Evolutionary conservation across 1,140 invertebrate species (phyloP).

Genomic region (Drosophila melanogaster): DNA sequence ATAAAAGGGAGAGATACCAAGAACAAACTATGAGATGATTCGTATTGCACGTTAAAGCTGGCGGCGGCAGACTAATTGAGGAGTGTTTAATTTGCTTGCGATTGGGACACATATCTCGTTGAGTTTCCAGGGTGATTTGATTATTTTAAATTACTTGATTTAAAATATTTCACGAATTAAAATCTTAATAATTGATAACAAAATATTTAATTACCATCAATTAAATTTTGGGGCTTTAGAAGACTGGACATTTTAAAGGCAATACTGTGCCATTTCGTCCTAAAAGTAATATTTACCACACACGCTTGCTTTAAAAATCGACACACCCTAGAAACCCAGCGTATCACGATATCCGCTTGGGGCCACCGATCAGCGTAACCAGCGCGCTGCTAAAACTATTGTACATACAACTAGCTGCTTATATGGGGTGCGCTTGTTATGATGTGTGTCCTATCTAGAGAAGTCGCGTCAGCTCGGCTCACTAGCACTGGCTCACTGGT

Average conservation of each 20-base stretch:
- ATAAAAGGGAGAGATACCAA: constrained; percentile 23
- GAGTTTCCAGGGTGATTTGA: constrained; percentile 3
- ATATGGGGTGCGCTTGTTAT: constrained; percentile 45
- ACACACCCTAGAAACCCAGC: constrained; percentile 11
- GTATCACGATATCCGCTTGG: constrained; percentile 10
- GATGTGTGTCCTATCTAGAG: constrained; percentile 24
- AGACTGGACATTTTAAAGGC: background rate
- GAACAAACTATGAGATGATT: constrained; percentile 71
- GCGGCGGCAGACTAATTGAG: constrained; percentile 34
- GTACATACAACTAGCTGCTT: constrained; percentile 72
- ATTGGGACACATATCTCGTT: constrained; percentile 13
- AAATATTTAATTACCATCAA: no score
- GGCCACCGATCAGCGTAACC: constrained; percentile 48
- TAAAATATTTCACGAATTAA: no score
- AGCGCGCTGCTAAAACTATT: constrained; percentile 69
- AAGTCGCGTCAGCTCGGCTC: constrained; percentile 39
- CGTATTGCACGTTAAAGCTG: constrained; percentile 72
- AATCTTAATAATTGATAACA: no score
- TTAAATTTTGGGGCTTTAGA: background rate
- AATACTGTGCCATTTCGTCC: no score
- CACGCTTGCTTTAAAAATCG: background rate
- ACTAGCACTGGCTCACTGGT: constrained; percentile 29
- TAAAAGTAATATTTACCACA: no score
- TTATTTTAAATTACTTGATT: background rate
- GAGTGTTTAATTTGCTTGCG: constrained; percentile 2